These are phyloP conservation scores for Panagrolaimus sp. DNA, from an alignment of 1,140 invertebrate species.

Conservation along the genomic window DNA sequence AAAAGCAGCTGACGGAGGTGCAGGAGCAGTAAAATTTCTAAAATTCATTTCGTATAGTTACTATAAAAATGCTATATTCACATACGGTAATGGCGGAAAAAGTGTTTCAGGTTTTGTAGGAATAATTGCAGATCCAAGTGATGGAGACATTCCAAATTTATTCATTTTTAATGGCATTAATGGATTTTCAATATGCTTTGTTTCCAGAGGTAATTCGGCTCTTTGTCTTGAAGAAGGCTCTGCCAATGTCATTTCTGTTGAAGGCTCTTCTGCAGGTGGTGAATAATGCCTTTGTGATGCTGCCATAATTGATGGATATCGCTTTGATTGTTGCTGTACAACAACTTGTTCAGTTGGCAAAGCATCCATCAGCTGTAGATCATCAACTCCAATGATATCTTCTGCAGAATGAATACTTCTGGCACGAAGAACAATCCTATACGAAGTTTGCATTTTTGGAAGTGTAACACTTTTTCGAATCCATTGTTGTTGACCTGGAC, in stretches of 20 bases:
- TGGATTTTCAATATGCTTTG: neutral
- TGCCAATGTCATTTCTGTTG: no score
- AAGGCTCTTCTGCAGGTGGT: no score
- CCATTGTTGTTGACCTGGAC: slow-evolving; percentile 23
- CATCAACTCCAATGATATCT: slow-evolving; percentile 27
- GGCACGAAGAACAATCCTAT: slow-evolving; percentile 24
- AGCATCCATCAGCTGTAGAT: slow-evolving; percentile 15
- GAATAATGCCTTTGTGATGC: no score
- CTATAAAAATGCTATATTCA: no score
- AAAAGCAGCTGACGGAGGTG: neutral
- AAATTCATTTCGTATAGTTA: no score
- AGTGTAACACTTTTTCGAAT: slow-evolving; percentile 18
- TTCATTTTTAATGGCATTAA: slow-evolving; percentile 7
- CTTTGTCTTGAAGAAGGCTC: neutral
- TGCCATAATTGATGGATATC: neutral
- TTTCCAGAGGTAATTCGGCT: neutral
- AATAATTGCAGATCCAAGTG: no score
- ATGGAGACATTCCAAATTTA: slow-evolving; percentile 8
- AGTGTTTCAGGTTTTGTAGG: no score
- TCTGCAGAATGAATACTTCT: slow-evolving; percentile 27
- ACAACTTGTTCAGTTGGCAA: neutral
- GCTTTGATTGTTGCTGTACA: neutral
- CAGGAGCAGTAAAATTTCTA: no score
- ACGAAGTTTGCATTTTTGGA: slow-evolving; percentile 13
- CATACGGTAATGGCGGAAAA: no score